phyloP scores from a whole-genome alignment of 2,888 invertebrate genomes.

The Aelia acuminata region DNA sequence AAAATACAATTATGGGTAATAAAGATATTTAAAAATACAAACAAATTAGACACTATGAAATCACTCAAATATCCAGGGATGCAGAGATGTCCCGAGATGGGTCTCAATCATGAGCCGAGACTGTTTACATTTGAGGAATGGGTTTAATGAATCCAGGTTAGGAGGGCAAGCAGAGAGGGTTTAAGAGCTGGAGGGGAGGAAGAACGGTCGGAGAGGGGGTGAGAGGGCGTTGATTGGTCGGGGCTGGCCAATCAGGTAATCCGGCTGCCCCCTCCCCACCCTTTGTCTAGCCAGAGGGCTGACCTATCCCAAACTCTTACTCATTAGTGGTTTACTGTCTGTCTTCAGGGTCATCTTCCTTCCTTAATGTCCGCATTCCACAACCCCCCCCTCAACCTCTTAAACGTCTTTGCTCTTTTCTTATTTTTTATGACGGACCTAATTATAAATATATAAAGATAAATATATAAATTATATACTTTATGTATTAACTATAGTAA shows the following conservation, averaged over 20 bases:
- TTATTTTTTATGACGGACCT: too few relatives aligned
- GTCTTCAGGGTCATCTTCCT: slow-evolving; percentile 40
- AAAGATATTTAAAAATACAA: too few relatives aligned
- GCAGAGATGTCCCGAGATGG: background rate
- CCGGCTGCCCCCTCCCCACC: slow-evolving; percentile 46
- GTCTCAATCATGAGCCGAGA: slow-evolving; percentile 20
- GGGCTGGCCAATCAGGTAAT: slow-evolving; percentile 55
- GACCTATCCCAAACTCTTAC: slow-evolving; percentile 50
- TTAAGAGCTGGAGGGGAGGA: background rate
- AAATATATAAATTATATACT: too few relatives aligned
- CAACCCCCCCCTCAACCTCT: too few relatives aligned
- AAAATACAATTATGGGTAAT: background rate
- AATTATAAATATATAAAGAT: background rate
- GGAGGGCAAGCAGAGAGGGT: slow-evolving; percentile 33
- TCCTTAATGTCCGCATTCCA: background rate
- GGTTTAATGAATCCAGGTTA: slow-evolving; percentile 54
- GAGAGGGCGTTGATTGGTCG: slow-evolving; percentile 54
- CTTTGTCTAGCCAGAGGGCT: slow-evolving; percentile 46
- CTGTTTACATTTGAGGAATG: slow-evolving; percentile 50
- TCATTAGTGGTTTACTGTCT: slow-evolving; percentile 50
- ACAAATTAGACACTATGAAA: too few relatives aligned
- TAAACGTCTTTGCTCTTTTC: background rate
- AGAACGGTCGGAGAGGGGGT: background rate
- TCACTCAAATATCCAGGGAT: too few relatives aligned
- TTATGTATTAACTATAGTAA: too few relatives aligned